Evolutionary conservation across 1,140 invertebrate genomes (phyloP), one percentile per base, ranked within the genome.

Genomic region (Lepidurus packardi): DNA sequence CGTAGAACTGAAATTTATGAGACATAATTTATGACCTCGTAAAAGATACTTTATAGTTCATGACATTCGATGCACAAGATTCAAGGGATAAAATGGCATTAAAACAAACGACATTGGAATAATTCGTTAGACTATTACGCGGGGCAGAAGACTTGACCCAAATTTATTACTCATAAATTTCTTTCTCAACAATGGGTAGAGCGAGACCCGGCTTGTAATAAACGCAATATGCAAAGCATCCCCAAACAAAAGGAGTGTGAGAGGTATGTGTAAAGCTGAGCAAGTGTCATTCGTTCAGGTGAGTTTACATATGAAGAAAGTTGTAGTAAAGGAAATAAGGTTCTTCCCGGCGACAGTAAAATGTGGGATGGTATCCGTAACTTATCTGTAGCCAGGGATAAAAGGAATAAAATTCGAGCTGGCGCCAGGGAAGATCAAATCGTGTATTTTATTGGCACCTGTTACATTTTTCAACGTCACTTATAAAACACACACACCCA

Each of bases 371-470:
- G 53, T 21, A 16, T 65, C 53, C 21, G 9, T 16, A 3, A 65
- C 16, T 13, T 65, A 21, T 65, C 53, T n/a, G 6, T n/a, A 11
- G 53, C 34, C 34, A 16, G n/a, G 53, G 13, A 8, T 21, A 65
- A 16, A 21, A 65, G 53, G 53, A 21, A 65, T 65, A 65, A 65
- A 65, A 65, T n/a, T 21, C 53, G 21, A 65, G 53, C 21, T 65
- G 53, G 53, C 53, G 53, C 53, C 16, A 65, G 53, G 53, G 53
- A 65, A 65, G 53, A 9, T 65, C 16, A 65, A 65, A 65, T 65
- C 53, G 53, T 65, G 53, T 65, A 65, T 65, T 65, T 65, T 65
- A 65, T 65, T 65, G 53, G 53, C 53, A 65, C 53, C 53, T 65
- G 53, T 65, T 65, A 65, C 53, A 65, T 65, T 9, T 34, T 65